These are phyloP conservation scores for Blastobasis lacticolella DNA, from an alignment of 2,888 invertebrate species.

Conservation along the genomic window DNA sequence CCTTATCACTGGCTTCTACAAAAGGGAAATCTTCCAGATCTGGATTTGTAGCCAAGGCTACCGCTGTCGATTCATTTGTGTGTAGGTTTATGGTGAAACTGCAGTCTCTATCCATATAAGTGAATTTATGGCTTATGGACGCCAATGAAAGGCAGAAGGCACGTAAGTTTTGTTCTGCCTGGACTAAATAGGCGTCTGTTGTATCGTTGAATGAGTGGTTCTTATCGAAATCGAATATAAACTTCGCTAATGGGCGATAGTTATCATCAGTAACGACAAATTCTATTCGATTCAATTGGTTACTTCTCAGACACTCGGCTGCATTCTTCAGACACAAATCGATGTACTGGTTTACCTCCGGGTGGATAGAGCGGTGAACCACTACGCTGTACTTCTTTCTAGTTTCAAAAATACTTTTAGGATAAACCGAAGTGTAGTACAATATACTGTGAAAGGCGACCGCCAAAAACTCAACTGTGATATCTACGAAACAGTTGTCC, in stretches of 20 bases:
- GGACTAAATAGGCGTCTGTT: slow-evolving; percentile 75
- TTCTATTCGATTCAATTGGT: slow-evolving; percentile 65
- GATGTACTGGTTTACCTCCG: slow-evolving; percentile 78
- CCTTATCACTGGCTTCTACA: slow-evolving; percentile 38
- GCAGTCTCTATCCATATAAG: slow-evolving; percentile 64
- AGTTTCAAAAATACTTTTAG: slow-evolving; percentile 75
- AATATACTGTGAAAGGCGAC: slow-evolving; percentile 78
- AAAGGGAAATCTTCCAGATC: slow-evolving; percentile 61
- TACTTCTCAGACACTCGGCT: slow-evolving; percentile 60
- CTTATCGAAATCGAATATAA: slow-evolving; percentile 51
- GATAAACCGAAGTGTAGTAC: slow-evolving; percentile 76
- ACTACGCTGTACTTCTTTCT: slow-evolving; percentile 77
- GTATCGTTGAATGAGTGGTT: slow-evolving; percentile 36
- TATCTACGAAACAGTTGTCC: slow-evolving; percentile 67
- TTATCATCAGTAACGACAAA: slow-evolving; percentile 55
- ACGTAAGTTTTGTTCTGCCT: slow-evolving; percentile 76
- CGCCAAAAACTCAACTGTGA: slow-evolving; percentile 79
- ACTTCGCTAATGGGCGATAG: slow-evolving; percentile 37
- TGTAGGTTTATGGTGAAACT: slow-evolving; percentile 77
- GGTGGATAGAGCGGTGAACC: slow-evolving; percentile 76
- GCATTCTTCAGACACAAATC: slow-evolving; percentile 67
- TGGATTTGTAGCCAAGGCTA: slow-evolving; percentile 69
- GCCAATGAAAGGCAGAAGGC: slow-evolving; percentile 76
- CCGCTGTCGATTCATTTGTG: slow-evolving; percentile 74
- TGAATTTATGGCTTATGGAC: slow-evolving; percentile 57